Evolutionary conservation across 2,113 vertebrate genomes (phyloP).

Genomic region (Perognathus longimembris): DNA sequence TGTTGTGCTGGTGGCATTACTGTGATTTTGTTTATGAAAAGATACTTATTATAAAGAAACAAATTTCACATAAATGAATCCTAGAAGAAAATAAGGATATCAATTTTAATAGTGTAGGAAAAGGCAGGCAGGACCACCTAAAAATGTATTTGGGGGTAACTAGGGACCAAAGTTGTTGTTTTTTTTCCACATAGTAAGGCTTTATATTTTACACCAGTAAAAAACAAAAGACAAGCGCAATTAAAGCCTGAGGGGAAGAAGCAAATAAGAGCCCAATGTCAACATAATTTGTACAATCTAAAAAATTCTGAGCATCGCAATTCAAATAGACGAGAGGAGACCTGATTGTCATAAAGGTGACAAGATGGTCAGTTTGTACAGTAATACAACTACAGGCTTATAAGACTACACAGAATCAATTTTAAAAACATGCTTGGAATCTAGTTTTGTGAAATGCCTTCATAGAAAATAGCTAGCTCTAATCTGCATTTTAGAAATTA

Average conservation of each 20-base stretch:
- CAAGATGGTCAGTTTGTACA: not conserved
- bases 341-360: not conserved
- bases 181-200: not conserved
- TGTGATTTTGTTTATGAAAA: no score
- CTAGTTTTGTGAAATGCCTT: slow-evolving; percentile 28
- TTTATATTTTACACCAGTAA: not conserved
- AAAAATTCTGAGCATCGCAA: not conserved
- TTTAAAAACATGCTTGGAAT: slow-evolving; percentile 10
- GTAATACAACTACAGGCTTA: slow-evolving; percentile 10
- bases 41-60: not conserved
- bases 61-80: slow-evolving; percentile 6
- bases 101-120: not conserved
- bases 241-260: slow-evolving; percentile 44
- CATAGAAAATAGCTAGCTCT: not conserved
- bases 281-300: not conserved
- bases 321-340: not conserved
- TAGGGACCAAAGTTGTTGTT: not conserved
- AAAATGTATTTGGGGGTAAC: not conserved
- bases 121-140: not conserved
- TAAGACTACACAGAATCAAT: not conserved
- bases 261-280: not conserved
- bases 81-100: slow-evolving; percentile 25
- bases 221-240: slow-evolving; percentile 7
- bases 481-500: not conserved
- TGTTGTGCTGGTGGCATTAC: no score